Percentiles rank a stretch among this genome's conserved stretches.
phyloP scores from a whole-genome alignment of 2,113 vertebrate genomes.

The Labrus mixtus region DNA sequence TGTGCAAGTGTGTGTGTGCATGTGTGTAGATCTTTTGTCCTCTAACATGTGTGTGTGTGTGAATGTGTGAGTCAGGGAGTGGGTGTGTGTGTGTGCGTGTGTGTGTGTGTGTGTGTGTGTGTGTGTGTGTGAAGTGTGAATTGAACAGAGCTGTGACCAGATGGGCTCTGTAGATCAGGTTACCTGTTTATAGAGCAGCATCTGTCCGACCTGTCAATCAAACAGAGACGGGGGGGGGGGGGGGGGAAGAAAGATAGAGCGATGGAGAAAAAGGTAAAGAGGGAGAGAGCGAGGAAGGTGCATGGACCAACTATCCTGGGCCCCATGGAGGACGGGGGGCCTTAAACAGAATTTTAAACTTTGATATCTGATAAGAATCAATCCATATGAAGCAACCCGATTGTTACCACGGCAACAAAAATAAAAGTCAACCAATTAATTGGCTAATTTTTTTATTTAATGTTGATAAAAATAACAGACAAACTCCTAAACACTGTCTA shows the following conservation, averaged over 20 bases:
- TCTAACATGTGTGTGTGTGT: constrained; percentile 15
- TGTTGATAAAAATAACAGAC: too few species aligned
- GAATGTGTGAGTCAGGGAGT: constrained; percentile 63
- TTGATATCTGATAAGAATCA: too few species aligned
- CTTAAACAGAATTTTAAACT: too few species aligned
- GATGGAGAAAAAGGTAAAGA: constrained; percentile 30
- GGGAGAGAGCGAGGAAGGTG: not conserved
- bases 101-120: constrained; percentile 86
- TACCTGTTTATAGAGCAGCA: constrained; percentile 98
- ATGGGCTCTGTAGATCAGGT: constrained; percentile 99
- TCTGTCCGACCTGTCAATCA: constrained; percentile 99
- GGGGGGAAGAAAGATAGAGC: constrained; percentile 64
- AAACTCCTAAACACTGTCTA: too few species aligned
- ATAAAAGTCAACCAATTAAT: too few species aligned
- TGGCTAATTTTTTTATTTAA: too few species aligned
- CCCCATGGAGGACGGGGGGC: too few species aligned
- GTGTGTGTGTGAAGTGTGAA: constrained; percentile 95
- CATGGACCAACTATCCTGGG: too few species aligned
- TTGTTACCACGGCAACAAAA: too few species aligned
- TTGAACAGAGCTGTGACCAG: constrained; percentile 97
- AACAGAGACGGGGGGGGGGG: constrained; percentile 81
- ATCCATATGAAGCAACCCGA: too few species aligned
- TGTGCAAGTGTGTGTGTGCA: constrained; percentile 26
- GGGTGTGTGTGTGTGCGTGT: constrained; percentile 82
- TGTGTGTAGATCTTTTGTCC: too few species aligned